Percentiles rank a stretch among this genome's conserved stretches.
Conservation (phyloP, 1,140 invertebrate species). For the Tetramorium parvispinum region DNA sequence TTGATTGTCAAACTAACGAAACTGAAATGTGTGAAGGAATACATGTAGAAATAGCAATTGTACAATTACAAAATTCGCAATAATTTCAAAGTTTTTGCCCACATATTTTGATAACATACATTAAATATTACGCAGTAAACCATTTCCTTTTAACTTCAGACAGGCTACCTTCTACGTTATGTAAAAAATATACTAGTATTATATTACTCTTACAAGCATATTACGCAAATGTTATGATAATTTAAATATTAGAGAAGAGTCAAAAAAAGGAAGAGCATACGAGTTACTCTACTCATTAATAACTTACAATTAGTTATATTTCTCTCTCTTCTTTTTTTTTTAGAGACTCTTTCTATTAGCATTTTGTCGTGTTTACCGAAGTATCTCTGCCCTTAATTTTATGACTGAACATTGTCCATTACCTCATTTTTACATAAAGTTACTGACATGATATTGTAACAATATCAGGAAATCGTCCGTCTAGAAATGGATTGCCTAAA, state of each 20-base stretch:
- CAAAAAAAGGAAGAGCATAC: slow-evolving; percentile 36
- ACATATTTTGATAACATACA: slow-evolving; percentile 5
- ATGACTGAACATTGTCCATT: slow-evolving; percentile 80
- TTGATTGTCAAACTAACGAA: slow-evolving; percentile 2
- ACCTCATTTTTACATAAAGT: slow-evolving; percentile 83
- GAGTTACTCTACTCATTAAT: slow-evolving; percentile 71
- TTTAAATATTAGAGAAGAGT: slow-evolving; percentile 70
- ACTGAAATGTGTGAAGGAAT: background rate
- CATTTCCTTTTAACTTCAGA: slow-evolving; percentile 59
- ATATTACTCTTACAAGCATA: slow-evolving; percentile 80
- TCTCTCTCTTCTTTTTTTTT: slow-evolving; percentile 11
- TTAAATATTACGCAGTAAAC: slow-evolving; percentile 11
- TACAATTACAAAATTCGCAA: background rate
- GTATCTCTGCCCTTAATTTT: slow-evolving; percentile 74
- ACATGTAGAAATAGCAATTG: background rate
- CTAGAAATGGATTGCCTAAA: slow-evolving; percentile 82
- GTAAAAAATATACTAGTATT: slow-evolving; percentile 79
- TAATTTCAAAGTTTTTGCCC: slow-evolving; percentile 4
- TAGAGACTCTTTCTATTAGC: slow-evolving; percentile 57
- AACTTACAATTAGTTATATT: slow-evolving; percentile 56
- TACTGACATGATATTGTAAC: slow-evolving; percentile 79
- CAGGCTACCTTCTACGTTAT: slow-evolving; percentile 78
- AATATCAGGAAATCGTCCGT: slow-evolving; percentile 82
- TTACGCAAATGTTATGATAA: slow-evolving; percentile 74
- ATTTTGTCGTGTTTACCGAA: slow-evolving; percentile 72